These are phyloP conservation scores for Odocoileus virginianus DNA, from an alignment of 2,113 vertebrate genomes.

Conservation along the genomic window DNA sequence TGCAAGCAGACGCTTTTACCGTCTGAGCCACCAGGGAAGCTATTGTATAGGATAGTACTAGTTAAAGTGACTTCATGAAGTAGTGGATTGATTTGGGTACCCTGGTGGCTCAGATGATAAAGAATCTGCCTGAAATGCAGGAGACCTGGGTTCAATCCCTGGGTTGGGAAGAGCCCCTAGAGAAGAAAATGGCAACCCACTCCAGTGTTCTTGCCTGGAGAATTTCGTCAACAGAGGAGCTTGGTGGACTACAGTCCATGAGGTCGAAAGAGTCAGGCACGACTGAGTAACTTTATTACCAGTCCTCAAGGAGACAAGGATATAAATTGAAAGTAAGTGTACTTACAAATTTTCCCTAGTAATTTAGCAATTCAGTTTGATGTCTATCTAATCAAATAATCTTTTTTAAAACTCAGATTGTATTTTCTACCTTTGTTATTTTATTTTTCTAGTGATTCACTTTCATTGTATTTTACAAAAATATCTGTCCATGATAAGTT, in stretches of 20 bases:
- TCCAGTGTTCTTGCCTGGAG: not conserved
- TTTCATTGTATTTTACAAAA: constrained; percentile 7
- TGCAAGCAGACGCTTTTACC: too few relatives aligned
- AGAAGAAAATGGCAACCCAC: not conserved
- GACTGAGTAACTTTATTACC: not conserved
- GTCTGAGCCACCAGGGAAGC: too few relatives aligned
- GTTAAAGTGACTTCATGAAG: not conserved
- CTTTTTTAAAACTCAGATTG: not conserved
- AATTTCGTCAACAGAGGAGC: not conserved
- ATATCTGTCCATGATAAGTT: not conserved
- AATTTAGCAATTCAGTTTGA: not conserved
- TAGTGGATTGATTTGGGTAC: not conserved
- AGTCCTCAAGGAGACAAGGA: not conserved
- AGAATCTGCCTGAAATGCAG: not conserved
- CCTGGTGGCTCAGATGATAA: not conserved
- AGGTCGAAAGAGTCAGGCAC: not conserved
- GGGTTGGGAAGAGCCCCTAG: not conserved
- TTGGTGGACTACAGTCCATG: not conserved
- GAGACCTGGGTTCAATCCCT: not conserved
- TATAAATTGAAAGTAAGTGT: not conserved
- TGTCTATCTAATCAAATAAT: not conserved
- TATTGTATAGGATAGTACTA: not conserved
- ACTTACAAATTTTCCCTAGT: not conserved
- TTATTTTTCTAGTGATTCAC: constrained; percentile 6
- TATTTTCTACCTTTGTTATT: not conserved